phyloP scores from a whole-genome alignment of 2,797 vertebrate genomes.

The Varecia variegata region DNA sequence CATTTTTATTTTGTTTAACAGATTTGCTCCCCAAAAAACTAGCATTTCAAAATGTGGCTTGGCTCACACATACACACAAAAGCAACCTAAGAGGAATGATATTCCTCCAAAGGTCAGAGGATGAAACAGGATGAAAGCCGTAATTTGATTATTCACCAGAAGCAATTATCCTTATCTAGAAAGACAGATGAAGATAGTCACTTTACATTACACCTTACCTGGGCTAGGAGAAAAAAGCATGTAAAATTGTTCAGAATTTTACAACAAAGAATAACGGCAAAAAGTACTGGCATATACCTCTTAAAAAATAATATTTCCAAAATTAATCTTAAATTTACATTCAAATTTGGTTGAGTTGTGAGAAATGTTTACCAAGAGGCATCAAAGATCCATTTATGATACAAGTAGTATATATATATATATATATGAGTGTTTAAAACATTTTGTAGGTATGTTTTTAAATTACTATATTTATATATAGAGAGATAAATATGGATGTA shows the following conservation, averaged over 20 bases:
- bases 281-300: slow-evolving; percentile 43
- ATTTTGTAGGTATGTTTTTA: neutral
- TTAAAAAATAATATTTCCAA: slow-evolving; percentile 52
- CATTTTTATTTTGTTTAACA: slow-evolving; percentile 47
- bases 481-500: neutral
- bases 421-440: neutral
- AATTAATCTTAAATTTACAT: slow-evolving; percentile 72
- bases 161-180: slow-evolving; percentile 73
- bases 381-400: slow-evolving; percentile 9
- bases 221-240: neutral
- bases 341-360: slow-evolving; percentile 44
- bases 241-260: slow-evolving; percentile 40
- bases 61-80: slow-evolving; percentile 22
- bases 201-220: slow-evolving; percentile 15
- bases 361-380: slow-evolving; percentile 30
- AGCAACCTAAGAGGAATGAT: slow-evolving; percentile 65
- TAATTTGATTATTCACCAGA: slow-evolving; percentile 69
- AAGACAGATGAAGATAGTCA: slow-evolving; percentile 31
- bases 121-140: slow-evolving; percentile 64
- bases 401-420: neutral
- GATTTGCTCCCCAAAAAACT: slow-evolving; percentile 60
- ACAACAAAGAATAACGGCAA: slow-evolving; percentile 46
- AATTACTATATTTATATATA: neutral
- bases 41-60: slow-evolving; percentile 31
- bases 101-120: slow-evolving; percentile 68